Evolutionary conservation across 1,140 invertebrate species (phyloP).

Genomic region (Diachasma alloeum): DNA sequence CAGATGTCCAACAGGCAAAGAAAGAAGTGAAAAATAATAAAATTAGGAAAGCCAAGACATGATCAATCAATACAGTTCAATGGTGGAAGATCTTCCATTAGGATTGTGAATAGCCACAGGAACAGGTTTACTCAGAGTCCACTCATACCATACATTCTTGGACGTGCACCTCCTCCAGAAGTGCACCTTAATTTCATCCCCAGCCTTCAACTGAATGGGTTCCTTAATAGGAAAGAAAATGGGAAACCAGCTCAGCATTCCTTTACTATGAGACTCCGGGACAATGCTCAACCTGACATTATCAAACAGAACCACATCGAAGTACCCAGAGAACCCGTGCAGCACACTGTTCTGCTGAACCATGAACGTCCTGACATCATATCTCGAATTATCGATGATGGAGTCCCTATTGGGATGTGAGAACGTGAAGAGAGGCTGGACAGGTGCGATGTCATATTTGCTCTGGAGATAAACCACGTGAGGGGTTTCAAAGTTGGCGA

Average conservation of each 20-base stretch:
- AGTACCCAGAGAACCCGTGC: conserved; percentile 96
- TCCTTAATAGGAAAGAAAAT: conserved; percentile 89
- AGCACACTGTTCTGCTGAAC: conserved; percentile 79
- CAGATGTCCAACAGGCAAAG: not conserved
- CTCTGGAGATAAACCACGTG: conserved; percentile 95
- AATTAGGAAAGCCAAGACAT: not conserved
- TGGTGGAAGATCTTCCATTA: conserved; percentile 80
- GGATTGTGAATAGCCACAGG: conserved; percentile 79
- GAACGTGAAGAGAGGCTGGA: conserved; percentile 88
- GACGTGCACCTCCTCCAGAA: conserved; percentile 86
- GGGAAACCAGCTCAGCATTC: conserved; percentile 98
- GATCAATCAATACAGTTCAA: conserved; percentile 61
- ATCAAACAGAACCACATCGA: conserved; percentile 87
- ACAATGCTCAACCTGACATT: conserved; percentile 89
- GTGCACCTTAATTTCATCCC: conserved; percentile 77
- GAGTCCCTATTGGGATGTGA: conserved; percentile 80
- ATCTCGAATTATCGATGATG: conserved; percentile 80
- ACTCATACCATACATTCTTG: conserved; percentile 96
- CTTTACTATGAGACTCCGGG: conserved; percentile 84
- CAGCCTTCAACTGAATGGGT: conserved; percentile 67
- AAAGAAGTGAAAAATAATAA: not conserved
- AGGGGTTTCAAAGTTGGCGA: conserved; percentile 81
- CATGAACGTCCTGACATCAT: conserved; percentile 74
- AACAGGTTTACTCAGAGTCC: conserved; percentile 79
- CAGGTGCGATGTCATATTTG: conserved; percentile 81